A percentile compares a stretch with the other conserved stretches of the same genome.
Evolutionary conservation across 2,797 vertebrate genomes (phyloP).

Genomic region (Onychomys arenicola): DNA sequence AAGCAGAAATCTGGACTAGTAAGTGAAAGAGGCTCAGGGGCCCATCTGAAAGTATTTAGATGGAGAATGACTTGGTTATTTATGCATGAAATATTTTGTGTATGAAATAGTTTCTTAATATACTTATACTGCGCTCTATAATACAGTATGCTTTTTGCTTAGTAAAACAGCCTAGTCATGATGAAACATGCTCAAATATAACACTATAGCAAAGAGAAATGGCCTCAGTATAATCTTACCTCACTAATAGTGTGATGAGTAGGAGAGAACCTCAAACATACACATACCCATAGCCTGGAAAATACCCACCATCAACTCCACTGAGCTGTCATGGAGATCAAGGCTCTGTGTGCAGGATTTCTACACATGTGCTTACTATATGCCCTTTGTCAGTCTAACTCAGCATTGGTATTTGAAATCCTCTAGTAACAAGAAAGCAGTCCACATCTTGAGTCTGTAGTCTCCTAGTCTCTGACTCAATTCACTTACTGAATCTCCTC

Average conservation of each 20-base stretch:
- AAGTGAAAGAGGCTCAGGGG: not conserved
- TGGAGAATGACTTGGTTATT: constrained; percentile 3
- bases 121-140: not conserved
- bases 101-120: constrained; percentile 28
- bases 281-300: not conserved
- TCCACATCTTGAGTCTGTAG: not conserved
- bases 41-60: constrained; percentile 9
- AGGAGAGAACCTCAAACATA: not conserved
- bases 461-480: constrained; percentile 41
- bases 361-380: not conserved
- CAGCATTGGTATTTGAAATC: constrained; percentile 40
- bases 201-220: not conserved
- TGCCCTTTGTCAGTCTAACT: not conserved
- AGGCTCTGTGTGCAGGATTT: not conserved
- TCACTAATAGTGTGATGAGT: not conserved
- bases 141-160: constrained; percentile 16
- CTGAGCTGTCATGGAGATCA: not conserved
- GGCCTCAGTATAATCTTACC: not conserved
- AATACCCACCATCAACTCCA: not conserved
- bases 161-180: constrained; percentile 13
- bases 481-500: constrained; percentile 32
- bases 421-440: constrained; percentile 48
- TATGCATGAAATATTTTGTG: not conserved
- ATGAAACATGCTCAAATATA: not conserved
- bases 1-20: constrained; percentile 22